These are phyloP conservation scores for Camptogramma bilineatum DNA, from an alignment of 2,888 invertebrate species.

Conservation along the genomic window DNA sequence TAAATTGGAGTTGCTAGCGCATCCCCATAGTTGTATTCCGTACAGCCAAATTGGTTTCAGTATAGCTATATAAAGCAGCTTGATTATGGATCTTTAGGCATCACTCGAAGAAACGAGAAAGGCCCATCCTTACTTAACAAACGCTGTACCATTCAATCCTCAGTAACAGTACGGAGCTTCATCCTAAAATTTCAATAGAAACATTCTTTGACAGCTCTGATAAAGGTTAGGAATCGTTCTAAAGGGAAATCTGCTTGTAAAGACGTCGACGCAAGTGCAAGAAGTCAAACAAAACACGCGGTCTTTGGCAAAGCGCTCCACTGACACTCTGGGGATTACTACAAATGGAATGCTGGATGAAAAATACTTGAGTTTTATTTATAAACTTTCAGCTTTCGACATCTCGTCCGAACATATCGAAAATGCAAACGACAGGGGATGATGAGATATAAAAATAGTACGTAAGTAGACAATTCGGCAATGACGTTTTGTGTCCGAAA, in stretches of 20 bases:
- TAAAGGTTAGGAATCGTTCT: conserved; percentile 1
- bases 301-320: conserved; percentile 17
- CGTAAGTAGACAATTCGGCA: background rate
- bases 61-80: no score
- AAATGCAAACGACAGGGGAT: conserved; percentile 11
- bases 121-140: background rate
- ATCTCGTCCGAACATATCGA: background rate
- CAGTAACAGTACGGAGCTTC: background rate
- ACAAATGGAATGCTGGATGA: conserved; percentile 15
- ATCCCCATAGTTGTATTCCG: no score
- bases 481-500: background rate
- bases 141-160: background rate
- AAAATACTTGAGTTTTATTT: background rate
- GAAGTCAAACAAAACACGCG: conserved; percentile 14
- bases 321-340: conserved; percentile 17
- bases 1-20: no score
- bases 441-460: background rate
- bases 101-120: background rate
- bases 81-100: no score
- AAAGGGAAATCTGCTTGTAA: conserved; percentile 5
- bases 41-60: no score
- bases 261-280: conserved; percentile 9
- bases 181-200: background rate
- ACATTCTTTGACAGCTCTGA: background rate
- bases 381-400: background rate